A percentile compares a stretch with the other conserved stretches of the same genome.
phyloP scores from a whole-genome alignment of 2,113 vertebrate species.

The Pristiophorus japonicus region DNA sequence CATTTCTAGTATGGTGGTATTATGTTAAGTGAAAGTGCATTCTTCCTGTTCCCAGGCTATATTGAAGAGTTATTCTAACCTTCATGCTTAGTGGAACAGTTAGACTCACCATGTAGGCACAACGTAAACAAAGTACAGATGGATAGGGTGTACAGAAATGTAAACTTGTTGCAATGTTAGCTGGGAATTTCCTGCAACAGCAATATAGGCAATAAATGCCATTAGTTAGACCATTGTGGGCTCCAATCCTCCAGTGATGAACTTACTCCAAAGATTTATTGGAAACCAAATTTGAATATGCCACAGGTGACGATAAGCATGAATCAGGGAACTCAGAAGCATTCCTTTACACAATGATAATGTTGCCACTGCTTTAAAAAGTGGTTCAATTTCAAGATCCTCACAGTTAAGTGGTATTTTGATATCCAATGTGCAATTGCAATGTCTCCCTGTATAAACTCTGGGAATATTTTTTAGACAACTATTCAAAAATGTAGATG shows the following conservation, averaged over 20 bases:
- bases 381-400: background rate
- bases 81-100: background rate
- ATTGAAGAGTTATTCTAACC: background rate
- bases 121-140: background rate
- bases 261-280: background rate
- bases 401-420: background rate
- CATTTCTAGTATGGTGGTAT: background rate
- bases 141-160: background rate
- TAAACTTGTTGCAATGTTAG: background rate
- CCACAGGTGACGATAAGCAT: background rate
- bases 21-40: background rate
- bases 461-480: background rate
- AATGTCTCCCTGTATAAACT: background rate
- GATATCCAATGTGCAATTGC: background rate
- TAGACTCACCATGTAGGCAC: background rate
- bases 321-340: background rate
- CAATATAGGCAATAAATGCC: background rate
- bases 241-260: background rate
- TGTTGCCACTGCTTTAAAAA: background rate
- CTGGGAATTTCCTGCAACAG: background rate
- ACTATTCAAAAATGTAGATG: background rate
- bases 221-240: background rate
- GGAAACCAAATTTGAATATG: background rate
- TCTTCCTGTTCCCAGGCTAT: background rate
- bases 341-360: background rate